Base-by-base conservation (phyloP, 2,888 invertebrate species). In the Copidosoma aretas region DNA sequence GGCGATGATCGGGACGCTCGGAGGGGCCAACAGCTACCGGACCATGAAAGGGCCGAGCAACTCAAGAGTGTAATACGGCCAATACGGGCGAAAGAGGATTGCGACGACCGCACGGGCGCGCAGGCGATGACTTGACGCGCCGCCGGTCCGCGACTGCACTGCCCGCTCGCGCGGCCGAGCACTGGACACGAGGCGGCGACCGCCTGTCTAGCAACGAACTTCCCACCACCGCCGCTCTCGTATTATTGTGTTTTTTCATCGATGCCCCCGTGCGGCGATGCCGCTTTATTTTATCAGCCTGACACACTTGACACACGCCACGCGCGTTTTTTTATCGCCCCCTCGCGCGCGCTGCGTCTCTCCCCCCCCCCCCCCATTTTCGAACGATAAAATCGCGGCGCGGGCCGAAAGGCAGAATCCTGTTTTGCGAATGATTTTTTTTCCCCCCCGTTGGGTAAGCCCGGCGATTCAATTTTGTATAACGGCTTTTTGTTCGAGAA, bases 191-290 rank as follows among this genome's bases (percentile, higher is more conserved):
- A 67, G 39, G 53, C 70, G 82, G 82, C 83, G 82, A 80, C 82
- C 70, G 79, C 68, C 73, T 79, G 83, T 83, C 82, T 83, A 77
- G 76, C 76, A 74, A 74, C 72, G 67, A 46, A 52, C 17, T 10
- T 76, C 71, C 69, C 68, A 65, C 60, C 73, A 64, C 46, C 54
- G 53, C 63, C 71, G 65, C 63, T 54, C 65, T 17, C 61, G 21
- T 32, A 5, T 8, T 32, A 3, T 32, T 25, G 19, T 58, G 32
- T 8, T 1, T 49, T 10, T 25, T 5, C n/a, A 24, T 46, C 12
- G 46, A 41, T 19, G 12, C 64, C 57, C 49, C 49, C 51, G 19
- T 3, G 57, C 21, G 32, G 64, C n/a, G 52, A 19, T 17, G 52
- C 21, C 19, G 64, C 52, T 46, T 71, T 72, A 74, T 74, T 46